Evolutionary conservation across 2,113 vertebrate genomes (phyloP).

Genomic region (Anser brachyrhynchus): DNA sequence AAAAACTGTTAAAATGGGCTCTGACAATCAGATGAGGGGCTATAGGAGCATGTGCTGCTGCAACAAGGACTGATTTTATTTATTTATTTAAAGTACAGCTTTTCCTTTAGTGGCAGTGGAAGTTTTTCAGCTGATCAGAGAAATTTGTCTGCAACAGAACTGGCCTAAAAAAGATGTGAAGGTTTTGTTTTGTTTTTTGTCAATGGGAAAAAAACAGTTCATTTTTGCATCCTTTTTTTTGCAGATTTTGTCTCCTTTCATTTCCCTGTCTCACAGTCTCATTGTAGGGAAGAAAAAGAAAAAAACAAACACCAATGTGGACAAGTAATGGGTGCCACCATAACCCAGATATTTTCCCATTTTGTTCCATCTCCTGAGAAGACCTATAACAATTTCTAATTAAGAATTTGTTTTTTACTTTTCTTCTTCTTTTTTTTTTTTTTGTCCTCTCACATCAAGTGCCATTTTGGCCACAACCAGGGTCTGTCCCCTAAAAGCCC

Average conservation of each 20-base stretch:
- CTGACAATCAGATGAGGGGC: background rate
- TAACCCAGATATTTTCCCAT: background rate
- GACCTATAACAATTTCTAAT: background rate
- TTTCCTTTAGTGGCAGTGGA: background rate
- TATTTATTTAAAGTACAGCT: background rate
- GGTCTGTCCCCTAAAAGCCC: background rate
- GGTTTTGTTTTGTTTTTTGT: background rate
- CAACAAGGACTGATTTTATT: background rate
- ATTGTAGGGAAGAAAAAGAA: background rate
- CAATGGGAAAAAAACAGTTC: background rate
- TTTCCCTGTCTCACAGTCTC: background rate
- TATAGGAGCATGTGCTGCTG: background rate
- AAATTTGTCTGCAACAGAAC: background rate
- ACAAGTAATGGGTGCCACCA: background rate
- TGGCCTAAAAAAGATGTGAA: background rate
- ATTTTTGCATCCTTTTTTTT: background rate
- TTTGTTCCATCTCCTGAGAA: background rate
- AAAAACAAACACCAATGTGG: background rate
- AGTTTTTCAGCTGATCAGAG: background rate
- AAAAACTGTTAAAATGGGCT: background rate
- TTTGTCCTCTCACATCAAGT: background rate
- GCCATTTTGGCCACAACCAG: background rate
- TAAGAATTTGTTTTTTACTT: background rate
- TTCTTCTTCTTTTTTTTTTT: background rate
- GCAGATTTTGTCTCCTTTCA: background rate